These are phyloP conservation scores for Manacus vitellinus DNA, from an alignment of 2,113 vertebrate species.

Conservation along the genomic window DNA sequence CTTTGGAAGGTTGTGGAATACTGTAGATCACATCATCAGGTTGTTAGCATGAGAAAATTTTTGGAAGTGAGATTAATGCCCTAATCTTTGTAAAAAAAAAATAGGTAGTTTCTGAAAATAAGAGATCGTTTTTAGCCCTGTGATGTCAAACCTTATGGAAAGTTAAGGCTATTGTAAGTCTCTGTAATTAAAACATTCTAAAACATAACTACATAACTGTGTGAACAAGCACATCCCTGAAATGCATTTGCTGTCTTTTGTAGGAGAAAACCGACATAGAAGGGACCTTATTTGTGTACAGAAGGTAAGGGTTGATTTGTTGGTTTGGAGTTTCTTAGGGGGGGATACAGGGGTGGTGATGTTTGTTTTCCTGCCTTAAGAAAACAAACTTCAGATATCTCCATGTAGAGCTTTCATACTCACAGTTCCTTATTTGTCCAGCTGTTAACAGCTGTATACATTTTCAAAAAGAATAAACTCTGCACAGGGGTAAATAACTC, in stretches of 20 bases:
- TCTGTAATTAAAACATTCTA: background rate
- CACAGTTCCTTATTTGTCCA: background rate
- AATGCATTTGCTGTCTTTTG: conserved; percentile 37
- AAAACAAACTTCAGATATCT: background rate
- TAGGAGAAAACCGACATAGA: conserved; percentile 98
- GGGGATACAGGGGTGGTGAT: background rate
- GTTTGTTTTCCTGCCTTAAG: background rate
- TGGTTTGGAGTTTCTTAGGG: background rate
- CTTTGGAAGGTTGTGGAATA: background rate
- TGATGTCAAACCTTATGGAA: background rate
- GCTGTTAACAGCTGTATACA: background rate
- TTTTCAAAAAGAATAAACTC: background rate
- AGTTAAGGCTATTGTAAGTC: background rate
- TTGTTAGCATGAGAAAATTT: background rate
- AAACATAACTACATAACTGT: background rate
- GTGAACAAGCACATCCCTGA: background rate
- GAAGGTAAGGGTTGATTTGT: conserved; percentile 79
- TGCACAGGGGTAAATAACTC: background rate
- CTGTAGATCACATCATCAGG: fast-evolving
- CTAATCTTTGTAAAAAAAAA: background rate
- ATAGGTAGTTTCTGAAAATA: background rate
- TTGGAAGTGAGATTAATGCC: background rate
- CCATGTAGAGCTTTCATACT: background rate
- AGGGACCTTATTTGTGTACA: conserved; percentile 95
- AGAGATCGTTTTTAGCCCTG: background rate